Evolutionary conservation across 2,888 invertebrate species (phyloP), one percentile per base, ranked within the genome.

Genomic region (Syritta pipiens): DNA sequence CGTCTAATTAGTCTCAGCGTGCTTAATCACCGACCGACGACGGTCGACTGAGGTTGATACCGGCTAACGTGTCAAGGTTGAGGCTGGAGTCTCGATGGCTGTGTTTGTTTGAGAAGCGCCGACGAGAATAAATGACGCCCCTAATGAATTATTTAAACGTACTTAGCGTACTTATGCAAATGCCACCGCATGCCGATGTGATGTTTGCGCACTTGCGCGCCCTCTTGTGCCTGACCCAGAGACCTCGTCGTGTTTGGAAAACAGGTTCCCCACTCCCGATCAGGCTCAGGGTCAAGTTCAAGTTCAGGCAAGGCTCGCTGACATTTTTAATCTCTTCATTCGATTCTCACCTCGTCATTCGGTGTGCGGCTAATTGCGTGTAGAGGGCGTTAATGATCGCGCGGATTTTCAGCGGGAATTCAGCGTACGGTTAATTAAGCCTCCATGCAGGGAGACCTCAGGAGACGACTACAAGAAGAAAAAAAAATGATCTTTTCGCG

Each of bases 11-110:
- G 76, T 51, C 57, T 35, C 51, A 14, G 32, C 68, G 69, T 59
- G 62, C 69, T 59, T 76, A 76, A 76, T 76, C 69, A 46, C 57
- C 63, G n/a, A n/a, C n/a, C n/a, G n/a, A n/a, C n/a, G n/a, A n/a
- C 57, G 37, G 53, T 55, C 28, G 62, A 62, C 63, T 30, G 51
- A 35, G 22, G 9, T 32, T 49, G 46, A 40, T 40, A 46, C 40
- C 57, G 63, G 44, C 51, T 59, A 53, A 48, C 51, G 35, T 74
- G 76, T 65, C 76, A 76, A 76, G 76, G 76, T 12, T 69, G 19
- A 14, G 10, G 24, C 40, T 59, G 48, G 46, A 75, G 4, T n/a
- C n/a, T 30, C 22, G n/a, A 22, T 12, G 22, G 17, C 14, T 42
- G 26, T 26, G 9, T 2, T 6, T 28, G 9, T 28, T n/a, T 28